These are phyloP conservation scores for Spheniscus mendiculus DNA, from an alignment of 2,113 vertebrate genomes.

Conservation along the genomic window DNA sequence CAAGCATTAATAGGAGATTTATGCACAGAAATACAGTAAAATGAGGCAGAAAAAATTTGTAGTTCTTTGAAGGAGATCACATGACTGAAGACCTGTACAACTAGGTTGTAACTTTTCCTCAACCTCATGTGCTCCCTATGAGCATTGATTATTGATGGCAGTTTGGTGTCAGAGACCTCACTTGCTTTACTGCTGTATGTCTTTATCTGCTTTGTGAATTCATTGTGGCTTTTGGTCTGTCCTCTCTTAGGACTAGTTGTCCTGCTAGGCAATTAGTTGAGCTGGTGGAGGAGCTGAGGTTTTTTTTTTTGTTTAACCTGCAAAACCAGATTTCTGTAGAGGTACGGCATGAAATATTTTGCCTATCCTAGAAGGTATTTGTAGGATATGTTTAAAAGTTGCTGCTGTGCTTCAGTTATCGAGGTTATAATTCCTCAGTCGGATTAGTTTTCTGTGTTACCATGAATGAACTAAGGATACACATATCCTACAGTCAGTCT, in stretches of 20 bases:
- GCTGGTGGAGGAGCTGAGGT: neutral
- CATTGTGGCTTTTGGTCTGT: neutral
- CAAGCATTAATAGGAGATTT: neutral
- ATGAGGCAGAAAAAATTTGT: neutral
- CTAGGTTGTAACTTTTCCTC: neutral
- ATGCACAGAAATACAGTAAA: neutral
- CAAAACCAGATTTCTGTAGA: neutral
- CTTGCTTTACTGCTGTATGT: neutral
- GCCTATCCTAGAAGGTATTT: neutral
- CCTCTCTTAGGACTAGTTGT: neutral
- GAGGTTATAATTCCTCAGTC: neutral
- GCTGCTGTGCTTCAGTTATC: neutral
- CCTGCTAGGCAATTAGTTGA: neutral
- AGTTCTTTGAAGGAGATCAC: neutral
- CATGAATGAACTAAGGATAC: neutral
- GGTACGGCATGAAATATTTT: neutral
- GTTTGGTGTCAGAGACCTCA: neutral
- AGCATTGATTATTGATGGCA: neutral
- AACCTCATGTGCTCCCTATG: fast-evolving
- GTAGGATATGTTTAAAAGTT: neutral
- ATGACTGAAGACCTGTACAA: neutral
- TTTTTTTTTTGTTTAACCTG: neutral
- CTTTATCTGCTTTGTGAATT: neutral
- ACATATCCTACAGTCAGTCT: neutral
- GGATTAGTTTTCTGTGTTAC: neutral